Base-by-base conservation (phyloP, 2,888 invertebrate species). In the Tiliacea citrago region DNA sequence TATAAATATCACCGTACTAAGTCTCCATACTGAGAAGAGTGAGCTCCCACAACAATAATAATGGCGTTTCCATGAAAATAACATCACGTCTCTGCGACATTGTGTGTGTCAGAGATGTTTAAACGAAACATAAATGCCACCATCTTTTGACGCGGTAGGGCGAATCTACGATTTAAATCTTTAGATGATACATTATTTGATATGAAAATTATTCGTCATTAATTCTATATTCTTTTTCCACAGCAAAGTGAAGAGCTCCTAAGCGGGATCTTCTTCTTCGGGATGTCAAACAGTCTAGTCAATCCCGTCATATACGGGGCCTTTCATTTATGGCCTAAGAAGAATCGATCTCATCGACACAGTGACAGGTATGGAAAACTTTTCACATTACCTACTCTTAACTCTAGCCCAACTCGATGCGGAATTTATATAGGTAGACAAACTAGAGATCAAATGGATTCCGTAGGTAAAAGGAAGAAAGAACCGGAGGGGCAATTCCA, bases 231-330 rank as follows among this genome's bases (percentile, higher is more conserved):
- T 45, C 0, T 67, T 45, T 68, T 60, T 66, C 24, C 45, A 62
- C 96, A 98, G 98, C 94, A 97, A 90, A 97, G 97, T 80, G 97
- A 98, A 85, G 97, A 97, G 82, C 95, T 98, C 10, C 97, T 97
- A 73, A 97, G 97, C 9, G 98, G 97, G 57, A 98, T 98, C 83
- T 98, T 98, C 94, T 98, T 98, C 95, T 98, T 98, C 89, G 98
- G 98, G 8, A 98, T 98, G 98, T 98, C 98, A 71, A 98, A 98
- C 94, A 98, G 98, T 92, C 97, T 98, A 89, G 97, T 98, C 85
- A 98, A 98, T 93, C 98, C 98, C 0, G 96, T 98, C 68, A 98
- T 98, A 87, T 98, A 98, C 88, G 98, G 98, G 51, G 98, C 98
- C n/a, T 98, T 98, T 93, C 98, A 98, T 93, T 96, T 98, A 82